These are phyloP conservation scores for Micrastur ruficollis DNA, from an alignment of 2,797 vertebrate species.

Conservation along the genomic window DNA sequence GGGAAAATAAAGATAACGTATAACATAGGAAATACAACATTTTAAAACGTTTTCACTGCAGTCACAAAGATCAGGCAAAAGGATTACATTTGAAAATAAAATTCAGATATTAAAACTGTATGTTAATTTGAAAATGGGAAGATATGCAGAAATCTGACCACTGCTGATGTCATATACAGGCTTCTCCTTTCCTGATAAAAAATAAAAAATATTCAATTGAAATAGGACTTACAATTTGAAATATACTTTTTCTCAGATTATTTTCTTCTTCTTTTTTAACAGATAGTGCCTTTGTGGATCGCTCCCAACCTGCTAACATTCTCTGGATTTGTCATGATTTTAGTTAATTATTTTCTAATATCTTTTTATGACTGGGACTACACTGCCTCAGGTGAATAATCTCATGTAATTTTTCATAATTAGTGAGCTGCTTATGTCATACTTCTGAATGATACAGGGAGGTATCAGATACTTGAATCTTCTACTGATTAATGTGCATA, in stretches of 20 bases:
- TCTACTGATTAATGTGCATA: not conserved
- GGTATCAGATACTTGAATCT: not conserved
- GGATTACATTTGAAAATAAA: not conserved
- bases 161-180: not conserved
- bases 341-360: constrained; percentile 72
- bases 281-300: constrained; percentile 74
- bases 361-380: constrained; percentile 72
- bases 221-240: not conserved
- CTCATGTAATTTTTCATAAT: not conserved
- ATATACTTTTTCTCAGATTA: not conserved
- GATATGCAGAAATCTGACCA: not conserved
- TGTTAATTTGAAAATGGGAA: not conserved
- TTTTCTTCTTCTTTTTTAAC: not conserved
- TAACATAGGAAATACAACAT: not conserved
- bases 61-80: not conserved
- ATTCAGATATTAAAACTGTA: not conserved
- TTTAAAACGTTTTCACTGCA: not conserved
- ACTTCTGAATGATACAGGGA: not conserved
- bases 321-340: constrained; percentile 73
- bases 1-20: not conserved
- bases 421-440: not conserved
- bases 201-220: not conserved
- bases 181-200: not conserved
- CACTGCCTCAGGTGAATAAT: constrained; percentile 67
- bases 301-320: constrained; percentile 73